Evolutionary conservation across 2,113 vertebrate species (phyloP).

Genomic region (Scomber scombrus): DNA sequence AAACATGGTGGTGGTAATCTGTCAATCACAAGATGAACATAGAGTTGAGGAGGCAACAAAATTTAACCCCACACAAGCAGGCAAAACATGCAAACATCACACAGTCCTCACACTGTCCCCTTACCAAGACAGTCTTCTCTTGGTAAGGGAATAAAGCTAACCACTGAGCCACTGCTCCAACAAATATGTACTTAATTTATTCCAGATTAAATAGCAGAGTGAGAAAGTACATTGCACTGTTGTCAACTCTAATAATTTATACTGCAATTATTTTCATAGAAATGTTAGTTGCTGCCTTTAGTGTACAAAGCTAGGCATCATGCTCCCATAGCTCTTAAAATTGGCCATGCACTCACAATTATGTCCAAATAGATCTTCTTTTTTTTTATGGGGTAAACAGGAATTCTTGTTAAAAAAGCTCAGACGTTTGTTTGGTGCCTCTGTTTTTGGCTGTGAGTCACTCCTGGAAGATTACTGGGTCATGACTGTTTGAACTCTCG

Average conservation of each 20-base stretch:
- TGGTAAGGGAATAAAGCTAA: background rate
- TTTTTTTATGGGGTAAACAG: conserved; percentile 60
- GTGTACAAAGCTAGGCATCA: background rate
- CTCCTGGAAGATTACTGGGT: conserved; percentile 70
- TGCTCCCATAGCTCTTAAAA: conserved; percentile 9
- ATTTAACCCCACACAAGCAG: background rate
- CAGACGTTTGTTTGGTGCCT: conserved; percentile 49
- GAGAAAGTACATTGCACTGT: conserved; percentile 2
- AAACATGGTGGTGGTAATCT: background rate
- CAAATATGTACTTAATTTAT: conserved; percentile 7
- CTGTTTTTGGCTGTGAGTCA: conserved; percentile 53
- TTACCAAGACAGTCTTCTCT: background rate
- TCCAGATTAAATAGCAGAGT: conserved; percentile 12
- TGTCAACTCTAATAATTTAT: conserved; percentile 32
- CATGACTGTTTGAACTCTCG: conserved; percentile 74
- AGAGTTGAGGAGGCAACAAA: background rate
- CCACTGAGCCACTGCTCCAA: background rate
- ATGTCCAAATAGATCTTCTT: conserved; percentile 25
- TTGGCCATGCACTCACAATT: conserved; percentile 21
- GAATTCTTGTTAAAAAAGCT: conserved; percentile 55
- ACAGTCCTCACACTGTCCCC: no score
- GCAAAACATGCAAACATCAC: background rate
- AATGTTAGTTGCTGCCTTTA: conserved; percentile 15
- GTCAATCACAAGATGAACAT: background rate
- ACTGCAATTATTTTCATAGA: conserved; percentile 25